Conservation (phyloP, 2,888 invertebrate genomes). For the Patella depressa region DNA sequence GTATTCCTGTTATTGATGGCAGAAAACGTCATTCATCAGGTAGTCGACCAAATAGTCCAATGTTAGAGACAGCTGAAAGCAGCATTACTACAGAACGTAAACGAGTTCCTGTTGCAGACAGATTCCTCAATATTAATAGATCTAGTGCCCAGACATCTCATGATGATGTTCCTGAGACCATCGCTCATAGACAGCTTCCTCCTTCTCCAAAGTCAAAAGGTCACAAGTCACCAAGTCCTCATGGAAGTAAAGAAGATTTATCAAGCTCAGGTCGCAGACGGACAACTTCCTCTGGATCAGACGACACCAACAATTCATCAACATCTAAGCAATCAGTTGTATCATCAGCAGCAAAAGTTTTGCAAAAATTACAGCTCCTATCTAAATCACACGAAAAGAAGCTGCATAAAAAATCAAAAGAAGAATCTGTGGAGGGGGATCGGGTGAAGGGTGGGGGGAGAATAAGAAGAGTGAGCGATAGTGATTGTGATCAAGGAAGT, state of each 20-base stretch:
- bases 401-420: conserved; percentile 43
- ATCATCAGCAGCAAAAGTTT: conserved; percentile 52
- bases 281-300: background rate
- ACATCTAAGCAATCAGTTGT: conserved; percentile 23
- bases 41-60: conserved; percentile 60
- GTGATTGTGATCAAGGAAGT: conserved; percentile 42
- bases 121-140: conserved; percentile 35
- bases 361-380: conserved; percentile 56
- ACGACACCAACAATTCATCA: conserved; percentile 9
- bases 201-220: conserved; percentile 39
- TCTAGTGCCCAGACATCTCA: conserved; percentile 28
- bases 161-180: conserved; percentile 33
- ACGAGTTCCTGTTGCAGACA: conserved; percentile 53
- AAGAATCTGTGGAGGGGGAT: conserved; percentile 34
- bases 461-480: conserved; percentile 53
- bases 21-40: conserved; percentile 55
- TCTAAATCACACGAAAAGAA: conserved; percentile 52
- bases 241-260: conserved; percentile 40
- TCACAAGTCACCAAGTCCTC: conserved; percentile 37
- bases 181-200: conserved; percentile 39
- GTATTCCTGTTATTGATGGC: conserved; percentile 55
- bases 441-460: conserved; percentile 27
- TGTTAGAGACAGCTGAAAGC: conserved; percentile 40
- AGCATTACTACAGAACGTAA: conserved; percentile 38
- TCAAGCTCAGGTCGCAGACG: conserved; percentile 8